phyloP scores from a whole-genome alignment of 2,888 invertebrate genomes.

The Pandemis heparana region DNA sequence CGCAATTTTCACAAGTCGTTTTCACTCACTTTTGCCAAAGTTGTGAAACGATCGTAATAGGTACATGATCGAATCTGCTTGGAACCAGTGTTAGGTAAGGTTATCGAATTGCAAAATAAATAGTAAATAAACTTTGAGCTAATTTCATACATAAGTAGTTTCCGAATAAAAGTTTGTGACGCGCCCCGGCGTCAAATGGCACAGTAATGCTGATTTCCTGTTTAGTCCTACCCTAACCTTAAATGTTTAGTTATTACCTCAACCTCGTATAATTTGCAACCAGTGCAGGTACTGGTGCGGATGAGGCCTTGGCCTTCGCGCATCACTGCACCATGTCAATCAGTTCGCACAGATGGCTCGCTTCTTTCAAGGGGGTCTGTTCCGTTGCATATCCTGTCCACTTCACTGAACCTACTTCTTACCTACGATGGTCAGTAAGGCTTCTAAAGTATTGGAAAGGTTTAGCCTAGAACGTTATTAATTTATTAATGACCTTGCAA shows the following conservation, averaged over 20 bases:
- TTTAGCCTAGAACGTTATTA: background rate
- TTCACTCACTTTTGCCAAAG: constrained; percentile 74
- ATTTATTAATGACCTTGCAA: too few species aligned
- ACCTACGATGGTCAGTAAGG: background rate
- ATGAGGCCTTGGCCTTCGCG: constrained; percentile 80
- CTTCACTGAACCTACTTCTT: background rate
- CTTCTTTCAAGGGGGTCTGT: constrained; percentile 63
- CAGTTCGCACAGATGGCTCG: constrained; percentile 71
- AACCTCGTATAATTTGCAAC: constrained; percentile 29
- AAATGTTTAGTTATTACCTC: background rate
- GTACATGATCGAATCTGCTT: constrained; percentile 35
- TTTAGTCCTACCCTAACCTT: constrained; percentile 13
- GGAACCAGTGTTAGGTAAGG: constrained; percentile 7
- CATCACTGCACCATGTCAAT: constrained; percentile 66
- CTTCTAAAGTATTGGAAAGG: background rate
- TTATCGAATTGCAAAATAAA: background rate
- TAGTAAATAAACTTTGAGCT: background rate
- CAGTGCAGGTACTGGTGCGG: constrained; percentile 64
- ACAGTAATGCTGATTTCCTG: background rate
- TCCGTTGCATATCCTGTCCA: constrained; percentile 48
- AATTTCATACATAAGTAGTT: too few species aligned
- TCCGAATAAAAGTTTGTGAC: too few species aligned
- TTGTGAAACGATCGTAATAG: constrained; percentile 59
- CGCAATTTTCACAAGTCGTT: constrained; percentile 58
- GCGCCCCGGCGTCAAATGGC: too few species aligned